These are phyloP conservation scores for Eilema sororculum DNA, from an alignment of 2,888 invertebrate genomes.

Conservation along the genomic window DNA sequence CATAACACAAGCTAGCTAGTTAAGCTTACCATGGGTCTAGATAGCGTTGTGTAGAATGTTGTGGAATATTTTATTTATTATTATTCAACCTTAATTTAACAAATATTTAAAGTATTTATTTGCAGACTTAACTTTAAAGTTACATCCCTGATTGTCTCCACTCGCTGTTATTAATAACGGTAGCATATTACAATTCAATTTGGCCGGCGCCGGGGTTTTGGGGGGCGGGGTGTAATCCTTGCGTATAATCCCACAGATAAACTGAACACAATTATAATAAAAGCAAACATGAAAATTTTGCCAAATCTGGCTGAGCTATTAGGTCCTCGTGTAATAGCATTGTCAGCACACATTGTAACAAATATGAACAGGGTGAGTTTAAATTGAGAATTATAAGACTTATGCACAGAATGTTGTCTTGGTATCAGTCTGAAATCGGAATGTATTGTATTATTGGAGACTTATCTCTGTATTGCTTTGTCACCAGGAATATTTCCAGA, in stretches of 20 bases:
- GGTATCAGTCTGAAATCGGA: neutral
- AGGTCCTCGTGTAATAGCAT: slow-evolving; percentile 71
- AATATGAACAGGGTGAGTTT: slow-evolving; percentile 1
- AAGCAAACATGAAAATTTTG: slow-evolving; percentile 82
- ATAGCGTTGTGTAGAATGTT: too few species aligned
- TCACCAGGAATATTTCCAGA: neutral
- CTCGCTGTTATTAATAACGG: slow-evolving; percentile 81
- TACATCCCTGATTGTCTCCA: slow-evolving; percentile 66
- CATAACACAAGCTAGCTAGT: too few species aligned
- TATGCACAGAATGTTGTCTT: neutral
- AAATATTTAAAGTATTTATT: too few species aligned
- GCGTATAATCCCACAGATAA: slow-evolving; percentile 74
- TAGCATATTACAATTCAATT: slow-evolving; percentile 85
- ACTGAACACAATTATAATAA: slow-evolving; percentile 84
- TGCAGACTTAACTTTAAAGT: slow-evolving; percentile 8
- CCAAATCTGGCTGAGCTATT: slow-evolving; percentile 72
- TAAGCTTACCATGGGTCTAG: too few species aligned
- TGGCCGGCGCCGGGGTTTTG: slow-evolving; percentile 69
- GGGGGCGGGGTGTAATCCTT: slow-evolving; percentile 69
- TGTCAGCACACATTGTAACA: slow-evolving; percentile 63
- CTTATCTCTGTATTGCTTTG: neutral
- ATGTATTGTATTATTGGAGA: neutral
- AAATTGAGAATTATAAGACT: slow-evolving; percentile 8
- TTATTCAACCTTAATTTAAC: too few species aligned
- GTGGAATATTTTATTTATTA: too few species aligned